These are phyloP conservation scores for Ataeniobius toweri DNA, from an alignment of 2,797 vertebrate genomes.

Conservation along the genomic window DNA sequence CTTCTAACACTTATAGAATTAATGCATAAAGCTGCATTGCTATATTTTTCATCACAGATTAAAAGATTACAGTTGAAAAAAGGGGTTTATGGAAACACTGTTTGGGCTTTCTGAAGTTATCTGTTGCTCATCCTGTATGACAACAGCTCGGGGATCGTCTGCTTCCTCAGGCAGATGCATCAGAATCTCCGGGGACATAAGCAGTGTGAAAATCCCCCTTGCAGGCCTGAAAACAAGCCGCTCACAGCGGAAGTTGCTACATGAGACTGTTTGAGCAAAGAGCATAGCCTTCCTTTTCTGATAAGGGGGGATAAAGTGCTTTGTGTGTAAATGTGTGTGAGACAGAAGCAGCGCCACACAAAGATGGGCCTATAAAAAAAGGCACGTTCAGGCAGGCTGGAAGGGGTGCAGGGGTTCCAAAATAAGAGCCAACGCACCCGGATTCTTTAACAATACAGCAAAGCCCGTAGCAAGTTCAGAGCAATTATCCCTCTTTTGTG, in stretches of 20 bases:
- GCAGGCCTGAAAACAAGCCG: conserved; percentile 65
- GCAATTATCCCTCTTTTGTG: conserved; percentile 73
- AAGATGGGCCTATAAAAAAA: conserved; percentile 46
- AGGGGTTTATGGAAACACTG: conserved; percentile 16
- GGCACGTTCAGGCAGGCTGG: conserved; percentile 71
- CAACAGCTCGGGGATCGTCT: conserved; percentile 53
- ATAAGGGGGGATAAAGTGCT: conserved; percentile 69
- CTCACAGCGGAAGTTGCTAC: conserved; percentile 78
- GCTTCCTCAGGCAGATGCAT: conserved; percentile 60
- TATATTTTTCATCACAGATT: conserved; percentile 9
- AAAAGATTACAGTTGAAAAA: background rate
- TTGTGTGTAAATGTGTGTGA: conserved; percentile 23
- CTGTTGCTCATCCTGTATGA: conserved; percentile 32
- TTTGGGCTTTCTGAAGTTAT: conserved; percentile 43
- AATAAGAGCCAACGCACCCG: conserved; percentile 60
- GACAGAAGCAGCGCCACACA: conserved; percentile 61
- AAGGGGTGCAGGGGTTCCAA: conserved; percentile 60
- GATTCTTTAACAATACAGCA: conserved; percentile 64
- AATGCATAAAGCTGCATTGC: conserved; percentile 24
- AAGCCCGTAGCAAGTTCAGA: conserved; percentile 56
- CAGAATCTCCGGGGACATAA: conserved; percentile 63
- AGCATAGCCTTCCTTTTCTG: conserved; percentile 75
- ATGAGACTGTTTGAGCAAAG: conserved; percentile 73
- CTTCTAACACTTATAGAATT: conserved; percentile 36
- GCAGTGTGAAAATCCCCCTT: conserved; percentile 71